Conservation (phyloP, 1,140 invertebrate genomes). For the Reticulitermes speratus region DNA sequence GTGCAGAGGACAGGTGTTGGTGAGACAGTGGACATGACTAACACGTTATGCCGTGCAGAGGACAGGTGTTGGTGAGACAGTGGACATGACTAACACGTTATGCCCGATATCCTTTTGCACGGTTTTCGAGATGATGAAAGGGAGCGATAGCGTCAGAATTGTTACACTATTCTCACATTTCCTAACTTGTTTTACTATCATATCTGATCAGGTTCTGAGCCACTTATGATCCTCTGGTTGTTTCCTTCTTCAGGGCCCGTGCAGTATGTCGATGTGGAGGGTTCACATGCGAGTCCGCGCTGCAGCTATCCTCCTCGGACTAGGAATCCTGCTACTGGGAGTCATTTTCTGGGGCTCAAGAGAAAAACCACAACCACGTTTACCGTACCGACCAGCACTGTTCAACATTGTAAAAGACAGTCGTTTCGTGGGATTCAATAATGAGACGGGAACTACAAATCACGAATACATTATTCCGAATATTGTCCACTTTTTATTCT, state of each 20-base stretch:
- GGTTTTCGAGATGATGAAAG: no score
- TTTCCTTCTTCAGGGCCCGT: neutral
- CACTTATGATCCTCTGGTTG: neutral
- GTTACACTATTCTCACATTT: no score
- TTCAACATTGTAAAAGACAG: neutral
- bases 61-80: no score
- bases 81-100: no score
- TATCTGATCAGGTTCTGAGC: no score
- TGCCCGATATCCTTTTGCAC: no score
- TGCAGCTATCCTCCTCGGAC: neutral
- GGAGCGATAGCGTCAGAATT: no score
- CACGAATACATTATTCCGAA: conserved; percentile 39
- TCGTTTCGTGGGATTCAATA: conserved; percentile 38
- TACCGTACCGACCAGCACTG: neutral
- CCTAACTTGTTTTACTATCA: no score
- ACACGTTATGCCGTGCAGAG: no score
- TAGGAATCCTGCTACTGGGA: neutral
- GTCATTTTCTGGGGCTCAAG: neutral
- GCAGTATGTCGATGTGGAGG: neutral
- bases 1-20: no score
- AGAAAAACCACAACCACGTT: neutral
- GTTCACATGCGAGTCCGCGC: neutral
- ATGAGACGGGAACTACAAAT: conserved; percentile 34
- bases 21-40: no score
- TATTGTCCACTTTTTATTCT: conserved; percentile 37